Base-by-base conservation (phyloP, 2,888 invertebrate genomes). In the Caenorhabditis zanzibari region DNA sequence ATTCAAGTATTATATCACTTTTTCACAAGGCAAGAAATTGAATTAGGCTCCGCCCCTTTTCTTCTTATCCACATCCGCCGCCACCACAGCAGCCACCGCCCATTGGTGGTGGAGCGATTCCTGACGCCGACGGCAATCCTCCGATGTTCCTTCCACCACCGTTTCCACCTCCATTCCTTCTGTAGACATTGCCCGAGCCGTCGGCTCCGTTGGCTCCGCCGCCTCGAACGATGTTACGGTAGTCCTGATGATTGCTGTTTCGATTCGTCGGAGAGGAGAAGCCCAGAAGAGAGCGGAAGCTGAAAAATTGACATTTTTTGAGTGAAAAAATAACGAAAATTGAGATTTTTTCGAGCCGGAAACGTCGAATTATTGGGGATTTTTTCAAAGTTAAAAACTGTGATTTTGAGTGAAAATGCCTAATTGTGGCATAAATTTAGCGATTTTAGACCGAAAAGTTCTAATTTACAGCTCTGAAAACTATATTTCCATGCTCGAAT, bases 41-140 rank as follows among this genome's bases (percentile, higher is more conserved):
- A 28, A 44, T 14, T 19, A 59, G 14, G 41, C 16, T 59, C 14
- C 9, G 56, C 14, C 14, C 6, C 26, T 26, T 14, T 6, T 24
- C n/a, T 22, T 10, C 14, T 58, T 74, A 80, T 71, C 58, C 66
- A 52, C 84, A 86, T 28, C 86, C 82, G 24, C 86, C 86, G 24
- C 86, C 86, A 6, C 86, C 86, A 74, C 86, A 86, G 59, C 86
- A 86, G 73, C 86, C 86, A 24, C 86, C 86, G 49, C 86, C 59
- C 86, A 86, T 86, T 61, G 86, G 86, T 59, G 86, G 86, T 35
- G 86, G 86, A 0, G 86, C 82, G 28, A 84, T 61, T 56, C 81
- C 82, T 0, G 86, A 86, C 12, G 76, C n/a, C 2, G 24, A 35
- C 14, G 82, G 69, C 4, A 85, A 66, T 12, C 86, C 58, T 19